A percentile compares a stretch with the other conserved stretches of the same genome.
These are phyloP conservation scores for Rhysida immarginata DNA, from an alignment of 1,140 invertebrate species.

Conservation along the genomic window DNA sequence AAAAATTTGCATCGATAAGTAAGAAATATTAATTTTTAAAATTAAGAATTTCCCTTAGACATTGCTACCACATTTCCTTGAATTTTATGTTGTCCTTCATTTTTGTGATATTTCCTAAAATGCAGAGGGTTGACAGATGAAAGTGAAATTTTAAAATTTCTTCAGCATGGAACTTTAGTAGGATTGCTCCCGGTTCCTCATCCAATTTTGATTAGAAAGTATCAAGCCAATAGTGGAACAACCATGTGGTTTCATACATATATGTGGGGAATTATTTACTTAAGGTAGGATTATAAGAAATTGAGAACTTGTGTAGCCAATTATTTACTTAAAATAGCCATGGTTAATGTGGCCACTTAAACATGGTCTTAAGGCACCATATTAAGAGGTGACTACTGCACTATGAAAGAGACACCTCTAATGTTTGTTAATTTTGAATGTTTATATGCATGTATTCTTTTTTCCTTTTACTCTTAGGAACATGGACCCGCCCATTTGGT, in stretches of 20 bases:
- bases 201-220: conserved; percentile 96
- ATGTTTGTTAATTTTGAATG: too few species aligned
- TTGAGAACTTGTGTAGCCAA: too few species aligned
- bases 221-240: conserved; percentile 94
- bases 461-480: conserved; percentile 48
- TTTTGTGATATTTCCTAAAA: not conserved
- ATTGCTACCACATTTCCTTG: too few species aligned
- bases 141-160: conserved; percentile 95
- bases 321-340: too few species aligned
- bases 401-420: too few species aligned
- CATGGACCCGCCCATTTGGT: conserved; percentile 97
- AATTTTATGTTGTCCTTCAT: not conserved
- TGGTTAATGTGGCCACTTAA: too few species aligned
- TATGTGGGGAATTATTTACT: conserved; percentile 98
- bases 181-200: conserved; percentile 95
- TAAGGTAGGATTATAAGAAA: conserved; percentile 47
- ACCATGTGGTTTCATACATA: conserved; percentile 98
- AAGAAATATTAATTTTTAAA: conserved; percentile 21
- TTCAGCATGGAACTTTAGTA: conserved; percentile 96
- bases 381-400: too few species aligned
- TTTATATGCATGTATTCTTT: too few species aligned
- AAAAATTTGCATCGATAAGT: conserved; percentile 99
- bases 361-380: too few species aligned
- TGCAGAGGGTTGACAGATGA: conserved; percentile 93
- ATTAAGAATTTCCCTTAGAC: not conserved